A percentile compares a stretch with the other conserved stretches of the same genome.
Conservation (phyloP, 2,113 vertebrate genomes). For the Ahaetulla prasina region DNA sequence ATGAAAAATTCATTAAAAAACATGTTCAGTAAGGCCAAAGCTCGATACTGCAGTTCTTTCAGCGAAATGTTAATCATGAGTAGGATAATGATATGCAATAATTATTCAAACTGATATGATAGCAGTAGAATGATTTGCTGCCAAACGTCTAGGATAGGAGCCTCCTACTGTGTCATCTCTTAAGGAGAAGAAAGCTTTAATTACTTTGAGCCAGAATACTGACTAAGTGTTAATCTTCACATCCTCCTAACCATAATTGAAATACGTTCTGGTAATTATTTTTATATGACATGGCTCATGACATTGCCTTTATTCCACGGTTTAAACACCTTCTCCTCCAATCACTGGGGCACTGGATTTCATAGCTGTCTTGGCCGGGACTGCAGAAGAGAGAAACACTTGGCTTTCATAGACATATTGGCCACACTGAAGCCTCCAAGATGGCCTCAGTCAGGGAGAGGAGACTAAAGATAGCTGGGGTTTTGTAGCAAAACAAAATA, state of each 20-base stretch:
- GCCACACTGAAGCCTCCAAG: no score
- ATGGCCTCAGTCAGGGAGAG: no score
- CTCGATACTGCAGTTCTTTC: neutral
- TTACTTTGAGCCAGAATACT: neutral
- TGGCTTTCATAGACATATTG: neutral
- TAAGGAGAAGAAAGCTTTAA: neutral
- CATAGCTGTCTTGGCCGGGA: neutral
- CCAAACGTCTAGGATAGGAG: neutral
- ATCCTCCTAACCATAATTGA: neutral
- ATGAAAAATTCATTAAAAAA: slow-evolving; percentile 25
- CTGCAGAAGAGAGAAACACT: neutral
- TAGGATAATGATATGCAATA: neutral
- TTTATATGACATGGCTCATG: neutral
- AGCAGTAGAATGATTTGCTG: neutral
- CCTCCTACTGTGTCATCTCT: neutral
- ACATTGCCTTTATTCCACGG: neutral
- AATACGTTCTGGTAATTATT: neutral
- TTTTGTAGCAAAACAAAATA: no score
- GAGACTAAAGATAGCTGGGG: no score
- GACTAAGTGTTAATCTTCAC: neutral
- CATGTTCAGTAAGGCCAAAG: neutral
- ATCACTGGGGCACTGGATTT: neutral
- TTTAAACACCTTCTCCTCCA: neutral
- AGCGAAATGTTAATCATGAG: neutral
- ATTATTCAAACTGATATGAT: neutral